Conservation (phyloP, 2,113 vertebrate genomes). For the Phycodurus eques region DNA sequence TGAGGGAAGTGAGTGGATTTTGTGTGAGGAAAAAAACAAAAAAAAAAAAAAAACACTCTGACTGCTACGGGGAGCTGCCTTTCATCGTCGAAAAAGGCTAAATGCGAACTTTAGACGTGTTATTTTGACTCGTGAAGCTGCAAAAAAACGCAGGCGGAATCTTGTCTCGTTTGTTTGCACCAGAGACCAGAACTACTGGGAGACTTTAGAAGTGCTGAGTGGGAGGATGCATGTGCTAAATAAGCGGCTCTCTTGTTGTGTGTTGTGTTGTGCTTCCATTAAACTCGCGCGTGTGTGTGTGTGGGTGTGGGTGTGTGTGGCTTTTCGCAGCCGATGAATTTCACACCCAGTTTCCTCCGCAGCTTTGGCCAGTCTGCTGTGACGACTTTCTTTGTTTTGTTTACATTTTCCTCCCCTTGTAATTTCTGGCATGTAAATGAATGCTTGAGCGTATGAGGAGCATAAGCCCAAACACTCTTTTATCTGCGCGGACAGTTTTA, state of each 20-base stretch:
- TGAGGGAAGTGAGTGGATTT: neutral
- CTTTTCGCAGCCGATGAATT: neutral
- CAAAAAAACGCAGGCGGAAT: neutral
- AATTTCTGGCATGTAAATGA: neutral
- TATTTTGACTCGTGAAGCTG: neutral
- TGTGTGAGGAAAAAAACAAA: neutral
- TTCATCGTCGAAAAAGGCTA: neutral
- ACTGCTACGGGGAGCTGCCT: neutral
- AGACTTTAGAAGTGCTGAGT: neutral
- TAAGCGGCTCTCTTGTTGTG: neutral
- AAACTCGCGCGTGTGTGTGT: no score
- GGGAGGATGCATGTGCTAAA: neutral
- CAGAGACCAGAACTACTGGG: neutral
- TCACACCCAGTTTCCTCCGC: neutral
- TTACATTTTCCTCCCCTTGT: neutral
- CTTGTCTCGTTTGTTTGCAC: neutral
- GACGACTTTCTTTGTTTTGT: slow-evolving; percentile 1
- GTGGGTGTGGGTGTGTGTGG: neutral
- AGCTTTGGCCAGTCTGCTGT: neutral
- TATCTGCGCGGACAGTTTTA: neutral
- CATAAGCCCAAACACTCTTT: slow-evolving; percentile 1
- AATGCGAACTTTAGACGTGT: neutral
- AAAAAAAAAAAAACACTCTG: neutral
- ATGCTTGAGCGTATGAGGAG: neutral
- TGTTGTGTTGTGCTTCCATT: no score